These are phyloP conservation scores for Enteromius trimaculatus DNA, from an alignment of 2,797 vertebrate species.

Conservation along the genomic window DNA sequence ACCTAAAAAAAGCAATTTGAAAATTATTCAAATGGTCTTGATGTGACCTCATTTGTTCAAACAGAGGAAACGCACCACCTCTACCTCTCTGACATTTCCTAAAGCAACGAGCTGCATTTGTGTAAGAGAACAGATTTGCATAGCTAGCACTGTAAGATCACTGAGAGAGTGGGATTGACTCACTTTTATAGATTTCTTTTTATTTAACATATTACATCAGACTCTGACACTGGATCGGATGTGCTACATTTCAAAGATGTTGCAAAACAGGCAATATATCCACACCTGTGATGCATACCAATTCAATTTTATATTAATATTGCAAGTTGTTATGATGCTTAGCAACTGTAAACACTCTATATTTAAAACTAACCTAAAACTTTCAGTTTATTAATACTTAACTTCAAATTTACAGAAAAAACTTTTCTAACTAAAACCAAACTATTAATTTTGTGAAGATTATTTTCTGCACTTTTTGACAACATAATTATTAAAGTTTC, in stretches of 20 bases:
- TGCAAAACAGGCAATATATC: neutral
- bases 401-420: neutral
- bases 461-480: neutral
- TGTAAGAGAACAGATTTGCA: constrained; percentile 41
- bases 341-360: neutral
- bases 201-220: constrained; percentile 7
- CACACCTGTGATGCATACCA: neutral
- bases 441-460: neutral
- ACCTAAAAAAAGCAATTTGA: constrained; percentile 43
- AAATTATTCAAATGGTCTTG: constrained; percentile 58
- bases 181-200: constrained; percentile 13
- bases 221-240: neutral
- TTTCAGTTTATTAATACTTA: neutral
- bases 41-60: constrained; percentile 62
- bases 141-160: constrained; percentile 41
- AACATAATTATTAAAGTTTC: neutral
- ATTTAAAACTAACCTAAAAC: neutral
- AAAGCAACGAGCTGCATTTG: constrained; percentile 44
- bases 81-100: constrained; percentile 52
- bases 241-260: constrained; percentile 4
- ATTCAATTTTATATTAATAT: neutral
- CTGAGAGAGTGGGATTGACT: constrained; percentile 19
- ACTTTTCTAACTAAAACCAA: neutral
- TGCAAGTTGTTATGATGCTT: neutral
- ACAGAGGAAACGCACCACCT: constrained; percentile 42